Evolutionary conservation across 2,113 vertebrate genomes (phyloP).

Genomic region (Dipodomys stephensi): DNA sequence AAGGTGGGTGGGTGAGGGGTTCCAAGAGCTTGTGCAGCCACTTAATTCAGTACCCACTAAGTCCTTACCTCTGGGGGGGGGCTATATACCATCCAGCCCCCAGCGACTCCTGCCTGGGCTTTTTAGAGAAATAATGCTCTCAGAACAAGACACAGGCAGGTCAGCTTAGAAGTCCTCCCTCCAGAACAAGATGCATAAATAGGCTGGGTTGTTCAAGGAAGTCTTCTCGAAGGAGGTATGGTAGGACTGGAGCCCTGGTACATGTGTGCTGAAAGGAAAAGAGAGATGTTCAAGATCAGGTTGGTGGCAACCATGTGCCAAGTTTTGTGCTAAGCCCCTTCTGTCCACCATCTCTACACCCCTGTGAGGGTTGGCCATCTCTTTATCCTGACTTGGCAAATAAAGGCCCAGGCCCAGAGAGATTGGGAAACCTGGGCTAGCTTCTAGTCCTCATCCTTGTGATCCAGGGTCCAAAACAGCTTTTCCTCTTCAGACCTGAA

Average conservation of each 20-base stretch:
- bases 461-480: background rate
- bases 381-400: background rate
- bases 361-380: background rate
- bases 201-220: background rate
- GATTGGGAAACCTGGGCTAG: background rate
- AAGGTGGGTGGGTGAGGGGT: background rate
- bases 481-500: background rate
- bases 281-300: background rate
- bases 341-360: background rate
- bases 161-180: background rate
- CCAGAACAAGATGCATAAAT: background rate
- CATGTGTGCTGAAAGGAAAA: background rate
- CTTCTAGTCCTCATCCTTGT: background rate
- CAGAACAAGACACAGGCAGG: background rate
- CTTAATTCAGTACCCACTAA: background rate
- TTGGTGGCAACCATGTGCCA: background rate
- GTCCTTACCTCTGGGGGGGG: background rate
- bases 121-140: background rate
- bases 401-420: background rate
- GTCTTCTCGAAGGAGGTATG: slow-evolving; percentile 38
- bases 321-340: background rate
- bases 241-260: background rate
- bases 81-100: background rate
- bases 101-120: background rate
- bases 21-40: background rate